These are phyloP conservation scores for Oeneis ivallda DNA, from an alignment of 2,888 invertebrate species.

Conservation along the genomic window DNA sequence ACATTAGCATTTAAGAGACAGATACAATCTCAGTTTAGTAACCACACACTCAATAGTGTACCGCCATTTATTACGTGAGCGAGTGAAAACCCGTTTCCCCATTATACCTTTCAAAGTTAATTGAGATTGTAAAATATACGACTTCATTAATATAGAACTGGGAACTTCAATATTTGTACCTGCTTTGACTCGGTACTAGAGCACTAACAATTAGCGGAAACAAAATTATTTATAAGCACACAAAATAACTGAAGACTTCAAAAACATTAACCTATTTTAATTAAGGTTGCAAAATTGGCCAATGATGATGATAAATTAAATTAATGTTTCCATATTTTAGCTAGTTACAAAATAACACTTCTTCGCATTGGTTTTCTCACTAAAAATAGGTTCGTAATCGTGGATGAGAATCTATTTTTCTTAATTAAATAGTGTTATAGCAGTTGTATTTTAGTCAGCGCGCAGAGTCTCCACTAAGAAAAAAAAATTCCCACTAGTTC, in stretches of 20 bases:
- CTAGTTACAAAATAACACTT: not conserved
- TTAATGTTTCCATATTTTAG: not conserved
- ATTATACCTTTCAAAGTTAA: constrained; percentile 25
- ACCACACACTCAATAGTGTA: constrained; percentile 29
- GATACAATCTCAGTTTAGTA: constrained; percentile 35
- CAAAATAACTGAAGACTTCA: constrained; percentile 5
- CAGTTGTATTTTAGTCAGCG: too few species aligned
- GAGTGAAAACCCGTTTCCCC: constrained; percentile 23
- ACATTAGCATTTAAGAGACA: constrained; percentile 36
- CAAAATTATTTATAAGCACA: constrained; percentile 5
- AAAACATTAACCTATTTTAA: constrained; percentile 2
- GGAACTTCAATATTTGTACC: constrained; percentile 9
- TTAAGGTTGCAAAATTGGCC: not conserved
- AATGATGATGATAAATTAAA: not conserved
- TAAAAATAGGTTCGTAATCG: too few species aligned
- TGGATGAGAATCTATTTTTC: too few species aligned
- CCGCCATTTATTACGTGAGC: constrained; percentile 30
- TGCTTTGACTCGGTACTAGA: not conserved
- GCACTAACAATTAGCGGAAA: not conserved
- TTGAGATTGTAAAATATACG: constrained; percentile 25
- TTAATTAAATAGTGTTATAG: too few species aligned
- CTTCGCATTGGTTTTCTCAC: too few species aligned
- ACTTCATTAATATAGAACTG: constrained; percentile 25
- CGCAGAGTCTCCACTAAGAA: too few species aligned
- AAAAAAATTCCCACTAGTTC: too few species aligned